Base-by-base conservation (phyloP, 2,888 invertebrate genomes). In the Coleophora flavipennella region DNA sequence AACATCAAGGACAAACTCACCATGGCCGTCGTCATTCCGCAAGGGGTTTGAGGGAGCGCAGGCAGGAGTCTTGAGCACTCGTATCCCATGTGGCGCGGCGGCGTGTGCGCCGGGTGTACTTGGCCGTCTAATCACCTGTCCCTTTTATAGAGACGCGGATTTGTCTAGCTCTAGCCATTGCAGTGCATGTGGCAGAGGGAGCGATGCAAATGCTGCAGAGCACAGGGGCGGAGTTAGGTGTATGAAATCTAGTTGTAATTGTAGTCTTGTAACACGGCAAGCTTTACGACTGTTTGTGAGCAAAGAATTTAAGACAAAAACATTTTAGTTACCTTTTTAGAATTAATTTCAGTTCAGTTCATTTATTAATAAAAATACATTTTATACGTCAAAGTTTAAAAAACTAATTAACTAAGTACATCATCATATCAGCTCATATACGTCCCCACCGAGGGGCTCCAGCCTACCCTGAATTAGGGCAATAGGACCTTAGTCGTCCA, bases 61-160 rank as follows among this genome's bases (percentile, higher is more conserved):
- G 50, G 46, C n/a, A 44, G 20, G 20, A 20, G 20, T 6, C 20
- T 6, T 20, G 3, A 20, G 48, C 50, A 43, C 38, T 41, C 44
- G 59, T 70, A 65, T 78, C 73, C 79, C 75, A 73, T 76, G 72
- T 70, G 64, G 57, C 62, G 62, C 50, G 61, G 60, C 71, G 66
- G 60, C 69, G 78, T 59, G 55, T 72, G 62, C 73, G 77, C 73
- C 74, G 63, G 67, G 70, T 80, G 75, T 81, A 83, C 79, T 72
- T 76, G 68, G 68, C 56, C 55, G 55, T 62, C 69, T 81, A 80
- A 81, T 81, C 77, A 80, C 62, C 71, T 67, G 80, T 80, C 79
- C 83, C 83, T 84, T 84, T 71, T 84, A 84, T 84, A 84, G 79
- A 81, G 72, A 74, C 77, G 74, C 68, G 59, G 69, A 64, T 81